Percentiles rank a stretch among this genome's conserved stretches.
These are phyloP conservation scores for Diadophis punctatus DNA, from an alignment of 2,113 vertebrate species.

Conservation along the genomic window DNA sequence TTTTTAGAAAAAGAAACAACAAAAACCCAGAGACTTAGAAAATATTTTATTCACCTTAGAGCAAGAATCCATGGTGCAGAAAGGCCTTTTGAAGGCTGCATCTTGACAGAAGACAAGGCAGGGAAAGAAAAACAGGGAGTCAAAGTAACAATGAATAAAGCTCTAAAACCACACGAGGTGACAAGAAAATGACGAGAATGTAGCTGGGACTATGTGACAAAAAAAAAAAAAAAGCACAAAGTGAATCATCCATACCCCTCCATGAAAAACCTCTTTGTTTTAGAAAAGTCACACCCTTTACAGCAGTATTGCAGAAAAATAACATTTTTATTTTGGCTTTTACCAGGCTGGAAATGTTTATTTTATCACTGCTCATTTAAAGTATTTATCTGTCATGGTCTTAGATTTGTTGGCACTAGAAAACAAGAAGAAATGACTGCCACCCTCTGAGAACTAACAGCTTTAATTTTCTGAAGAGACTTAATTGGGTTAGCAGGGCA, in stretches of 20 bases:
- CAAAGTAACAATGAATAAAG: constrained; percentile 1
- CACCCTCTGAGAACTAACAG: not conserved
- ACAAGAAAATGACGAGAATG: not conserved
- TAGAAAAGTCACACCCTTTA: not conserved
- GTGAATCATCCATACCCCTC: not conserved
- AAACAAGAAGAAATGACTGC: not conserved
- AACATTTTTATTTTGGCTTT: not conserved
- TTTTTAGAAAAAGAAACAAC: not conserved
- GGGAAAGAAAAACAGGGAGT: not conserved
- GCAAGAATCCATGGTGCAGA: not conserved
- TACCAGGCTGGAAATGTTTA: not conserved
- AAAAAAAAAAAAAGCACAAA: not conserved
- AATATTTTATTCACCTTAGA: not conserved
- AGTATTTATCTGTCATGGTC: not conserved
- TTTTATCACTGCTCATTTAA: not conserved
- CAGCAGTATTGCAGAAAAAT: not conserved
- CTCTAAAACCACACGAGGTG: constrained; percentile 6
- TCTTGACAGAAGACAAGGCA: constrained; percentile 12
- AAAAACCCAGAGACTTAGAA: not conserved
- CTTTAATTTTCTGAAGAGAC: not conserved
- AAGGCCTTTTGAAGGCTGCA: constrained; percentile 16
- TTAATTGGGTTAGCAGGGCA: not conserved
- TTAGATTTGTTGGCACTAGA: not conserved
- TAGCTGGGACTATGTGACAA: not conserved
- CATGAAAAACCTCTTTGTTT: not conserved